These are phyloP conservation scores for Phylloscopus collybita DNA, from an alignment of 2,797 vertebrate genomes.

Conservation along the genomic window DNA sequence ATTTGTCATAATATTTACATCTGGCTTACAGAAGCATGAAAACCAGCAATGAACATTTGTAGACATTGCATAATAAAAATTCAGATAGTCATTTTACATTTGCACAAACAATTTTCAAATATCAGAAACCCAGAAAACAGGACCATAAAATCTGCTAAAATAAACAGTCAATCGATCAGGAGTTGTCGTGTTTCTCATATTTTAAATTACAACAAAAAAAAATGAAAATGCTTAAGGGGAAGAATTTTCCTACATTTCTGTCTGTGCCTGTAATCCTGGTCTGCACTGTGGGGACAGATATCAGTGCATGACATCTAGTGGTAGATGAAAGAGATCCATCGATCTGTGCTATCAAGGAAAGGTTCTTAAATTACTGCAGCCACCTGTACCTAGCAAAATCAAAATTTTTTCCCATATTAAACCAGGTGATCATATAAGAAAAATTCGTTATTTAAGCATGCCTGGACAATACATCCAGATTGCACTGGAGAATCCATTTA, in stretches of 20 bases:
- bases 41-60: background rate
- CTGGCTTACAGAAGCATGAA: background rate
- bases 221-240: background rate
- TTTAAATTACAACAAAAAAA: background rate
- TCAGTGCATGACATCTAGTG: constrained; percentile 63
- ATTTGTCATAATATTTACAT: background rate
- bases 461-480: background rate
- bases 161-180: background rate
- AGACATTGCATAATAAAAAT: background rate
- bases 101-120: background rate
- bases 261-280: background rate
- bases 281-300: background rate
- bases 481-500: background rate
- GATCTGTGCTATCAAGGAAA: background rate
- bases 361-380: background rate
- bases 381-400: background rate
- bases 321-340: background rate
- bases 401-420: background rate
- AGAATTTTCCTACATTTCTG: background rate
- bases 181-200: background rate
- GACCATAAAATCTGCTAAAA: background rate
- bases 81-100: background rate
- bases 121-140: background rate
- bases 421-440: background rate
- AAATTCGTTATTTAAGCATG: background rate